Percentiles rank a stretch among this genome's conserved stretches.
These are phyloP conservation scores for Lepilemur ruficaudatus DNA, from an alignment of 2,797 vertebrate genomes.

Conservation along the genomic window DNA sequence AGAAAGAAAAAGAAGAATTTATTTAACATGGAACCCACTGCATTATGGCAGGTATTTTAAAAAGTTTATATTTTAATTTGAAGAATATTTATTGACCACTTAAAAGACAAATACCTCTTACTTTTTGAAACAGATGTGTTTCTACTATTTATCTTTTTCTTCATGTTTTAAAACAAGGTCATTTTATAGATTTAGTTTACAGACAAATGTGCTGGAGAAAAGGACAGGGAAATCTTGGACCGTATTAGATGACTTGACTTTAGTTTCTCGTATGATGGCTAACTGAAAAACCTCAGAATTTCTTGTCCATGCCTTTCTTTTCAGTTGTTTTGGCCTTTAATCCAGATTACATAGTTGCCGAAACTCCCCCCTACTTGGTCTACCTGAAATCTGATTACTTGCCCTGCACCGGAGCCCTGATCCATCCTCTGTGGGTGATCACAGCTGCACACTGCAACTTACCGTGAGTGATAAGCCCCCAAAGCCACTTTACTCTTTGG, in stretches of 20 bases:
- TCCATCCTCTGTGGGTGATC: conserved; percentile 69
- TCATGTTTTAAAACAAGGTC: not conserved
- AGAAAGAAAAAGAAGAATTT: not conserved
- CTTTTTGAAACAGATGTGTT: not conserved
- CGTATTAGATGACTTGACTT: not conserved
- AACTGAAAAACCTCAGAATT: not conserved
- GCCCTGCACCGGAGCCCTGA: conserved; percentile 64
- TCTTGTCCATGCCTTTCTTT: not conserved
- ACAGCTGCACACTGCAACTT: conserved; percentile 73
- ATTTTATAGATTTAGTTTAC: not conserved
- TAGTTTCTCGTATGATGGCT: not conserved
- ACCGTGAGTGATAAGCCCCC: conserved; percentile 56
- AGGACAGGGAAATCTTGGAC: not conserved
- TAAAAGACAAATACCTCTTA: not conserved
- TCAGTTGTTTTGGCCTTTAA: conserved; percentile 39
- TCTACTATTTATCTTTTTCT: not conserved
- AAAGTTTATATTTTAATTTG: not conserved
- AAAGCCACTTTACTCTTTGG: not conserved
- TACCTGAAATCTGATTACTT: conserved; percentile 70
- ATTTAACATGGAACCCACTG: not conserved
- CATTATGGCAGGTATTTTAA: not conserved
- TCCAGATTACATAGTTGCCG: not conserved
- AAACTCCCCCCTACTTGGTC: conserved; percentile 51
- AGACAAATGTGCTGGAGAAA: not conserved
- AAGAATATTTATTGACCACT: not conserved